Evolutionary conservation across 2,888 invertebrate species (phyloP).

Genomic region (Ophioninae sp.): DNA sequence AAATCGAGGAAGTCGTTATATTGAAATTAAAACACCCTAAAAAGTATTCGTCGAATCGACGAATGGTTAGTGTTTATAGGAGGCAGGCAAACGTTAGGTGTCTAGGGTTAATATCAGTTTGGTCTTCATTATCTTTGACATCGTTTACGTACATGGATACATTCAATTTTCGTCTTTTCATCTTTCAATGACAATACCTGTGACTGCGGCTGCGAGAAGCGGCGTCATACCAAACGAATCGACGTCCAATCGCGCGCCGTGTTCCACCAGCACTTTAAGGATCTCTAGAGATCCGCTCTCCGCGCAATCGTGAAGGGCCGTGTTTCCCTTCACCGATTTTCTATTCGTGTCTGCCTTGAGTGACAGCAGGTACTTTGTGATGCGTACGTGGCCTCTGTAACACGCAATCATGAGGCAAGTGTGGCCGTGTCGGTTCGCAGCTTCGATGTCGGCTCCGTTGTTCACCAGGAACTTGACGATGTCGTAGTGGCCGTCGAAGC

Average conservation of each 20-base stretch:
- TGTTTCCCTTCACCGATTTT: constrained; percentile 95
- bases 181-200: constrained; percentile 76
- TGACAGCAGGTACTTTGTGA: constrained; percentile 93
- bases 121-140: background rate
- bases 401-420: constrained; percentile 99
- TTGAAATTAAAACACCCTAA: too few relatives aligned
- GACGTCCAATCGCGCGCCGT: constrained; percentile 95
- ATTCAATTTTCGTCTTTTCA: background rate
- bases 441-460: constrained; percentile 97
- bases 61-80: too few relatives aligned
- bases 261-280: constrained; percentile 91
- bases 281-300: constrained; percentile 97
- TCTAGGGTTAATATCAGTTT: too few relatives aligned
- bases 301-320: constrained; percentile 98
- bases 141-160: background rate
- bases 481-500: constrained; percentile 97
- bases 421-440: constrained; percentile 97
- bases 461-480: constrained; percentile 96
- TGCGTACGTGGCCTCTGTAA: constrained; percentile 95
- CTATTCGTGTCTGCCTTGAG: constrained; percentile 95
- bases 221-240: constrained; percentile 99
- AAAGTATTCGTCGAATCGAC: too few relatives aligned
- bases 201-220: constrained; percentile 94
- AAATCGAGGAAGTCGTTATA: too few relatives aligned
- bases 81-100: too few relatives aligned